Evolutionary conservation across 2,797 vertebrate genomes (phyloP).

Genomic region (Bovichtus diacanthus): DNA sequence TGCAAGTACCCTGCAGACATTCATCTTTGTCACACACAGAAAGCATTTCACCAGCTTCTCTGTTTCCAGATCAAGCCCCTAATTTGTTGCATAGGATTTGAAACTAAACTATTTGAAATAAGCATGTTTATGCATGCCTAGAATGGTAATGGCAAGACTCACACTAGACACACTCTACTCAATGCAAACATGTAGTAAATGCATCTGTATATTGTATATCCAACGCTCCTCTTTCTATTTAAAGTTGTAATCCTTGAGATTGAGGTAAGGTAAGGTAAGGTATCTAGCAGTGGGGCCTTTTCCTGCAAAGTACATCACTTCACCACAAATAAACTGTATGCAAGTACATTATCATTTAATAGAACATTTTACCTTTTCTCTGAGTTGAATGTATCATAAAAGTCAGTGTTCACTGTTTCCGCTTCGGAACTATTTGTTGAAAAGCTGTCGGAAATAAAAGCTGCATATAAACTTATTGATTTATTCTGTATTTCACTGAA

Average conservation of each 20-base stretch:
- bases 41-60: not conserved
- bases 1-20: not conserved
- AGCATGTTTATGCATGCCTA: not conserved
- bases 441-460: slow-evolving; percentile 26
- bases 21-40: not conserved
- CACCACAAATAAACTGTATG: not conserved
- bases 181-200: not conserved
- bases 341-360: not conserved
- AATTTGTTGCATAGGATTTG: not conserved
- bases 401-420: slow-evolving; percentile 9
- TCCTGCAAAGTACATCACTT: too few species aligned
- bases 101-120: not conserved
- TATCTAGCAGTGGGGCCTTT: too few species aligned
- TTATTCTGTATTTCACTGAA: slow-evolving; percentile 3
- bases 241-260: not conserved
- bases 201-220: not conserved
- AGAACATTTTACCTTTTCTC: slow-evolving; percentile 6
- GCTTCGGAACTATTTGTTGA: not conserved
- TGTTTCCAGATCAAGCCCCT: not conserved
- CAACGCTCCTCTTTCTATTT: not conserved
- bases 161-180: not conserved
- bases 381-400: slow-evolving; percentile 2
- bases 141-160: too few species aligned
- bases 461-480: slow-evolving; percentile 11
- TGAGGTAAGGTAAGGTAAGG: too few species aligned